Base-by-base conservation (phyloP, 2,797 vertebrate genomes). In the Rhinella marina region DNA sequence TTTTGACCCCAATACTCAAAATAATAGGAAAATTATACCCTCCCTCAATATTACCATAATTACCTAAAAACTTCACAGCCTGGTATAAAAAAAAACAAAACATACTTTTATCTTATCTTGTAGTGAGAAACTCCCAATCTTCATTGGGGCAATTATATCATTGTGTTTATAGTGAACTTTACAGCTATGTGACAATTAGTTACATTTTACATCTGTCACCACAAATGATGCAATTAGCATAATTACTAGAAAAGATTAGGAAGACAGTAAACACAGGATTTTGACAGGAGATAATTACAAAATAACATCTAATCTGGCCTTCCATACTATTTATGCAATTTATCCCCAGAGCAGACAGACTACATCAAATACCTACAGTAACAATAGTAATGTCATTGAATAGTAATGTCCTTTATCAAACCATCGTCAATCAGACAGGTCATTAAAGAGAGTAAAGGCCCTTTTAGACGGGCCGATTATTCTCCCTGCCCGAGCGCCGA, bases 201-300 rank as follows among this genome's bases (percentile, higher is more conserved):
- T 29, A 11, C 48, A 82, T 68, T 82, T 82, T 82, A 68, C 52
- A 66, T 70, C 81, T 82, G 50, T 70, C 81, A 82, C 48, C 66
- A 82, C 52, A 82, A 82, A 82, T 68, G 62, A 82, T 68, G 81
- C 81, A 82, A 82, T 82, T 82, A 82, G 62, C 81, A 68, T 82
- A 82, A 82, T 82, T 23, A 82, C 81, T 82, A 9, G 16, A n/a
- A 68, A 25, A 82, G 81, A 82, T 68, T 68, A 82, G 64, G 13
- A 52, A 29, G 64, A 29, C 48, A 82, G 81, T 82, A 82, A 82
- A 82, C 61, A 70, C 23, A 27, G 48, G 27, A 82, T 82, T 68
- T 54, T 82, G 81, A 82, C 81, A 82, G 81, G 81, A 68, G 81
- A 82, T 82, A 82, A 82, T 82, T 70, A 82, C 64, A 54, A 68